These are phyloP conservation scores for Ruditapes philippinarum DNA, from an alignment of 1,140 invertebrate genomes.

Conservation along the genomic window DNA sequence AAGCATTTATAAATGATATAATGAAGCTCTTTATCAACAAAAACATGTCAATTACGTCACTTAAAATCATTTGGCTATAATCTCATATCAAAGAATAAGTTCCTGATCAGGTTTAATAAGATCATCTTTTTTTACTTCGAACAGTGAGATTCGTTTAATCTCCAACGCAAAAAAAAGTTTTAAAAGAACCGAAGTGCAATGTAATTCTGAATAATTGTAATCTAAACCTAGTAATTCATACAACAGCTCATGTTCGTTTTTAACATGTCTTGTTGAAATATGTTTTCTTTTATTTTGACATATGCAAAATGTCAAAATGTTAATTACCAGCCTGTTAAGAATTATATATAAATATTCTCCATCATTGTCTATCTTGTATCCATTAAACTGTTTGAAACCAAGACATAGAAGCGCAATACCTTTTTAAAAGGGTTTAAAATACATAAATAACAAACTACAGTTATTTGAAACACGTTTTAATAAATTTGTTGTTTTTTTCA, in stretches of 20 bases:
- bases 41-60: too few species aligned
- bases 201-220: too few species aligned
- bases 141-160: too few species aligned
- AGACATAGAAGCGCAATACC: background rate
- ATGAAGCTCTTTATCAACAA: too few species aligned
- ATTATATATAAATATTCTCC: background rate
- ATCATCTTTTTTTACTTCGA: too few species aligned
- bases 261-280: background rate
- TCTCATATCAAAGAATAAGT: too few species aligned
- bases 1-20: too few species aligned
- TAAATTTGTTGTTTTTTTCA: background rate
- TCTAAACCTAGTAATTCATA: too few species aligned
- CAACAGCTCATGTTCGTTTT: background rate
- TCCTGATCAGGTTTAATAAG: too few species aligned
- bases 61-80: too few species aligned
- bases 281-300: background rate
- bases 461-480: background rate
- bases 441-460: background rate
- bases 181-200: too few species aligned
- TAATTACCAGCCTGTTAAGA: background rate
- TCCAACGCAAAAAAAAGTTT: too few species aligned
- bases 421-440: background rate
- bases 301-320: constrained; percentile 20
- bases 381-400: background rate
- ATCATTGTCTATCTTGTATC: background rate